Base-by-base conservation (phyloP, 2,888 invertebrate species). In the Conus canariensis region DNA sequence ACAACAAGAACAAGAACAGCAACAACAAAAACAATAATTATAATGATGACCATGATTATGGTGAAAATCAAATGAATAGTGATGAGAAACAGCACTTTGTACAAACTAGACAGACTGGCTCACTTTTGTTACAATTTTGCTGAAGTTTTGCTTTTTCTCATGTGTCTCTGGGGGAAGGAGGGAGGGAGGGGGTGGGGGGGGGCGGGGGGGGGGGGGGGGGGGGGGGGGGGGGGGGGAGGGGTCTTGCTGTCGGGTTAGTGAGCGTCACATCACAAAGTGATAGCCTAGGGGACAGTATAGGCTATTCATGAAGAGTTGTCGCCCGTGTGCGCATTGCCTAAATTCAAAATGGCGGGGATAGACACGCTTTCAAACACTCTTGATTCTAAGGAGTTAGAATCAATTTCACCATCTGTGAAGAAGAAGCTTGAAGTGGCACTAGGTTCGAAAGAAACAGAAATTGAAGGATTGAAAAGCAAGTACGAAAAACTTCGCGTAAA, bases 401-500 rank as follows among this genome's bases (percentile, higher is more conserved):
- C 90, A 30, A 90, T 95, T 59, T 90, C 93, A 30, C 86, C 89
- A 22, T 90, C 90, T 70, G 85, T 93, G 22, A 92, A 90, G 88
- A 91, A 92, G 6, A 95, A 94, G 91, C 64, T 95, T 80, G 92
- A 93, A 85, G 64, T 88, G 22, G 89, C 87, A n/a, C 88, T 94
- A 16, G 83, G 45, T 58, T 89, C 82, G n/a, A 88, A 91, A 90
- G 90, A 92, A 74, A 87, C 88, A 19, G 92, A 94, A 90, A 83
- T 92, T 25, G 92, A 93, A 80, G 93, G 94, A 58, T 85, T 91
- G n/a, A 94, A 93, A 88, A 88, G 93, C 12, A 94, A 94, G 91
- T 93, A 93, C 90, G 95, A 95, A 88, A 93, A 93, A 90, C 93
- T 94, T 25, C 92, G 94, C 45, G 94, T 95, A 16, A 94, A 94